Evolutionary conservation across 2,113 vertebrate genomes (phyloP), one percentile per base, ranked within the genome.

Genomic region (Oceanites oceanicus): DNA sequence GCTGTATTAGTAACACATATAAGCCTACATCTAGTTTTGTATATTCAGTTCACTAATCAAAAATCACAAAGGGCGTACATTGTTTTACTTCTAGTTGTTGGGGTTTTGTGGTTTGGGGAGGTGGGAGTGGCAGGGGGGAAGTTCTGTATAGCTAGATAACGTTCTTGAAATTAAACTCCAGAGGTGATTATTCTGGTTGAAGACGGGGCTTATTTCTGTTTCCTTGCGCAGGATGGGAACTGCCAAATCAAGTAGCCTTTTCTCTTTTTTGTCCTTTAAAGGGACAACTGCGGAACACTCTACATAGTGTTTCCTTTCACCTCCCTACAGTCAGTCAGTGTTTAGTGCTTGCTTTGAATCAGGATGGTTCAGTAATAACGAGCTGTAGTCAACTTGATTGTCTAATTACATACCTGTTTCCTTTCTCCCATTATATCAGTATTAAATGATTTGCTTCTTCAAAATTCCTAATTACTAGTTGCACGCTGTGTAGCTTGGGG

Each of bases 241-340:
- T 73, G 77, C 59, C 63, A 77, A 40, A 8, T n/a, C 55, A 26
- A 62, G 45, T 4, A 61, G 45, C 26, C 36, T 85, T 85, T 90
- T 47, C 59, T 56, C 10, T 38, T 15, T 5, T 32, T 36, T 71
- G 44, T n/a, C 55, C 68, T 77, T 53, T 29, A 26, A 29, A n/a
- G 36, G 25, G 45, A 18, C 47, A 77, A 1, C 6, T 59, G 47
- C 27, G 40, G 34, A 81, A 7, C 12, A 6, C 29, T 71, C 38
- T 15, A 0, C 4, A 0, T 5, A 20, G 22, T 29, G 26, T 40
- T 67, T 56, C 25, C 77, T 68, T 36, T 63, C 36, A 27, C 40
- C 15, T 53, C 22, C 49, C n/a, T 38, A 1, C 40, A n/a, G 20
- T 16, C 38, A 50, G 42, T 16, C 65, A 56, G 50, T n/a, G 2